Percentiles rank a stretch among this genome's conserved stretches.
Conservation (phyloP, 2,113 vertebrate species). For the Corythornis madagascariensis region DNA sequence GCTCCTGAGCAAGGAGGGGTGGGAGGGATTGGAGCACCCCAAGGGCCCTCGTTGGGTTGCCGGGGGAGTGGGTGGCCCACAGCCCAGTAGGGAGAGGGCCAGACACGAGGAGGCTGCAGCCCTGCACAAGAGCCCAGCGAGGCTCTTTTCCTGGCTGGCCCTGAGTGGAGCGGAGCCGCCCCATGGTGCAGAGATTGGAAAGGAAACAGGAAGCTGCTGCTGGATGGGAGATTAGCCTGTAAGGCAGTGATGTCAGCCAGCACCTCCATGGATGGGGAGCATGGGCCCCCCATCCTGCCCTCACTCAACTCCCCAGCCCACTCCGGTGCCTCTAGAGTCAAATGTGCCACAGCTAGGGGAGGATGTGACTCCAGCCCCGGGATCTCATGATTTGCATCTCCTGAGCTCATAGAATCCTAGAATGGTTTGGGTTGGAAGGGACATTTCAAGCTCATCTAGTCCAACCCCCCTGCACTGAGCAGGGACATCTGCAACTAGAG, state of each 20-base stretch:
- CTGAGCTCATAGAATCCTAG: background rate
- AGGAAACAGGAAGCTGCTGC: conserved; percentile 74
- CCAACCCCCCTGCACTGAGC: too few relatives aligned
- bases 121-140: background rate
- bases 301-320: background rate
- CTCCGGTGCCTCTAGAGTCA: background rate
- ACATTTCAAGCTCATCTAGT: too few relatives aligned
- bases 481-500: too few relatives aligned
- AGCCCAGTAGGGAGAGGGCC: background rate
- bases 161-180: background rate
- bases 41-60: fast-evolving
- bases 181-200: background rate
- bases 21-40: fast-evolving
- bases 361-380: background rate
- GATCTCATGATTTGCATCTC: background rate
- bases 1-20: background rate
- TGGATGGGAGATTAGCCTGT: conserved; percentile 45
- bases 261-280: background rate
- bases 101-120: background rate
- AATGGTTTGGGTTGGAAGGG: too few relatives aligned
- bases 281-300: background rate
- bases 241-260: background rate
- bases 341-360: fast-evolving
- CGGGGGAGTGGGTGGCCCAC: background rate
- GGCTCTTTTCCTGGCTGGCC: conserved; percentile 59